Evolutionary conservation across 1,140 invertebrate genomes (phyloP), one percentile per base, ranked within the genome.

Genomic region (Oryctes rhinoceros): DNA sequence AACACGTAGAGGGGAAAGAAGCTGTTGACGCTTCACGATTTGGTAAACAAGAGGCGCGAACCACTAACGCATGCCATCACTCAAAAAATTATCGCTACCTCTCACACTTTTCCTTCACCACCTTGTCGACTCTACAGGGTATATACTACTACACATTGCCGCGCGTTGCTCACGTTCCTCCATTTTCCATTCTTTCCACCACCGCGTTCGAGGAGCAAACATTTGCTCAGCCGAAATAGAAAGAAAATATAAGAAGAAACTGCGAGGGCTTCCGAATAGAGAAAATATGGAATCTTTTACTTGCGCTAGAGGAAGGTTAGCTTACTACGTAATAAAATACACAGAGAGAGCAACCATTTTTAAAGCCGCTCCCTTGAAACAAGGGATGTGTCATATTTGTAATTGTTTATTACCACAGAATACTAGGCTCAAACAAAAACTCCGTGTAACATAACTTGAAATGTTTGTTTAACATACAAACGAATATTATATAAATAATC

Each of bases 201-300:
- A 18, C n/a, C 53, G 53, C 53, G 15, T 18, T 59, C 15, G 15
- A 59, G 53, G 15, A 59, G 65, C 76, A 81, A 81, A 81, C 71
- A 81, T 81, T 81, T 81, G 75, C 80, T 79, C 79, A 59, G 79
- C 53, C 62, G 79, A 78, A 81, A 81, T 83, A 81, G 79, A 83
- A 81, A 80, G 82, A 81, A 81, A 81, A 81, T 83, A 82, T 53
- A 78, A 79, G 79, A 79, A 79, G 78, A 67, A 79, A 49, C 80
- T 48, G 53, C 75, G 76, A 77, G 74, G 44, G n/a, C 53, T n/a
- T 6, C 6, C 53, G 18, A 59, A 15, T 18, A 18, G 53, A 6
- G 53, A n/a, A 53, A 59, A 59, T n/a, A 18, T 59, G 53, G 15
- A 59, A 59, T 59, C 15, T 59, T 59, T 44, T 10, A 10, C 39